These are phyloP conservation scores for Puntigrus tetrazona DNA, from an alignment of 2,113 vertebrate species.

Conservation along the genomic window DNA sequence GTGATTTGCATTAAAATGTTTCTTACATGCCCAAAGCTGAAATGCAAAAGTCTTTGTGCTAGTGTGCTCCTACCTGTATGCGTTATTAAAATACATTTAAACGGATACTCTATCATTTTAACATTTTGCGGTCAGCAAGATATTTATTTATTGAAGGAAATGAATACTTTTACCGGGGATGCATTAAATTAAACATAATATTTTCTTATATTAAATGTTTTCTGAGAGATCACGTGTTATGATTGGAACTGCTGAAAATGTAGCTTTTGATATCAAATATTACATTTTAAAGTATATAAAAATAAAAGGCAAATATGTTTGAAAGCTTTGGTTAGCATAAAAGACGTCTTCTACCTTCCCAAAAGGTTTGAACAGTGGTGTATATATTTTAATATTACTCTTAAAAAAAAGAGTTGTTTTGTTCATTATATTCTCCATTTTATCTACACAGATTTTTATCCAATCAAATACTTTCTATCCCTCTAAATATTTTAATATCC, in stretches of 20 bases:
- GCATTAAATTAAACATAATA: no score
- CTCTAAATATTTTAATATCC: no score
- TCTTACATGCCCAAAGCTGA: not conserved
- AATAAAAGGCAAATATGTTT: not conserved
- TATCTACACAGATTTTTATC: no score
- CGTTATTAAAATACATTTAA: not conserved
- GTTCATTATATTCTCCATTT: no score
- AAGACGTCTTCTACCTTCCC: no score
- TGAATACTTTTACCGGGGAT: no score
- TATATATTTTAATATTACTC: no score
- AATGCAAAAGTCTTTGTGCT: not conserved
- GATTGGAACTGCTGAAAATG: not conserved
- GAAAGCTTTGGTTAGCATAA: not conserved
- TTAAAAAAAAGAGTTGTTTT: no score
- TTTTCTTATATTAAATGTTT: no score
- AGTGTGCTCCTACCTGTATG: not conserved
- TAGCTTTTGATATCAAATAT: not conserved
- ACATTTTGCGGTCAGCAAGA: not conserved
- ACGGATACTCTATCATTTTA: not conserved
- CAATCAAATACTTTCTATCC: no score
- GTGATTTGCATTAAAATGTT: conserved; percentile 61
- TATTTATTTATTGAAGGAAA: no score
- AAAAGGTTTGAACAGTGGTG: no score
- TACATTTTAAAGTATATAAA: not conserved
- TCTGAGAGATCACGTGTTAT: not conserved